phyloP scores from a whole-genome alignment of 2,797 vertebrate species.

The Ctenopoma kingsleyae region DNA sequence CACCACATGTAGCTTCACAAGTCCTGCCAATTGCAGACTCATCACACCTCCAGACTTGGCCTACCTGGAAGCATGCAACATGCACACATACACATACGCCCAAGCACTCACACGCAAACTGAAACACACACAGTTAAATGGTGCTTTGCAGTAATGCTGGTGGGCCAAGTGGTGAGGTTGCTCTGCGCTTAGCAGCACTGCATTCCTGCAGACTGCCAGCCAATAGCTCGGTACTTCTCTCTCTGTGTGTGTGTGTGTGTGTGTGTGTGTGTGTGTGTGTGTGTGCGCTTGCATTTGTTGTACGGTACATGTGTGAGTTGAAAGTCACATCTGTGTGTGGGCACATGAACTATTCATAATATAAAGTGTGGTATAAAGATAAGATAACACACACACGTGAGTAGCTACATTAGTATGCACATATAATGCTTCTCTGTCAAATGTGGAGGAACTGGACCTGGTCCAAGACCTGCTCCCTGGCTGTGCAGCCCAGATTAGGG shows the following conservation, averaged over 20 bases:
- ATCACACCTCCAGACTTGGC: constrained; percentile 54
- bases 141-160: constrained; percentile 52
- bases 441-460: constrained; percentile 42
- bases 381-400: background rate
- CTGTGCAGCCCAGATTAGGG: constrained; percentile 58
- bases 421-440: constrained; percentile 23
- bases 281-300: background rate
- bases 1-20: constrained; percentile 30
- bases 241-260: constrained; percentile 5
- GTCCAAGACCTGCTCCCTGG: constrained; percentile 40
- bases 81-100: background rate
- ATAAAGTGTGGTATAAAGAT: background rate
- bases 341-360: constrained; percentile 46
- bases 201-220: constrained; percentile 39
- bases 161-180: constrained; percentile 54
- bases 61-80: constrained; percentile 27
- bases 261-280: background rate
- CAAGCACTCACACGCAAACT: constrained; percentile 15
- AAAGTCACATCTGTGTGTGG: constrained; percentile 26
- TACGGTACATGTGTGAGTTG: background rate
- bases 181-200: constrained; percentile 54
- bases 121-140: constrained; percentile 38
- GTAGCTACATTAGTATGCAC: constrained; percentile 24
- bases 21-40: constrained; percentile 54
- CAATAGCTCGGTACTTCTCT: constrained; percentile 41